phyloP scores from a whole-genome alignment of 1,140 invertebrate species.

The Lepidurus apus region DNA sequence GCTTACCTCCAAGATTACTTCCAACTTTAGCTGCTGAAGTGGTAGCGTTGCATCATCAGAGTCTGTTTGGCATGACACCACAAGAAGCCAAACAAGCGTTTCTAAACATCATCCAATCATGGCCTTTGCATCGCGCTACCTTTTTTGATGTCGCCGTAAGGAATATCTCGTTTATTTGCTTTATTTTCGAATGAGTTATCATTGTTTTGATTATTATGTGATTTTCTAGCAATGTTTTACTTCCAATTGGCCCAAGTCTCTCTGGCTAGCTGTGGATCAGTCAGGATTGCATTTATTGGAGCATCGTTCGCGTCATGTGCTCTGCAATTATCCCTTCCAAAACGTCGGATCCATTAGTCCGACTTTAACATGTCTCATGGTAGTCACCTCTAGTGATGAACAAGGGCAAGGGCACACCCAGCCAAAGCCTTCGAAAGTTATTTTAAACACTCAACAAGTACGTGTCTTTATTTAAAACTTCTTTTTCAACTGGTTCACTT shows the following conservation, averaged over 20 bases:
- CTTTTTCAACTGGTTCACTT: neutral
- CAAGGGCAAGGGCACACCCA: constrained; percentile 19
- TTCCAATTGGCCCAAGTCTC: constrained; percentile 74
- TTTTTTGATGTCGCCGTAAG: constrained; percentile 88
- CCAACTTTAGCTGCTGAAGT: constrained; percentile 66
- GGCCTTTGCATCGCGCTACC: constrained; percentile 85
- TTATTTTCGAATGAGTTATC: neutral
- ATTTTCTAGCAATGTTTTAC: constrained; percentile 81
- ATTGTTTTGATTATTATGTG: constrained; percentile 29
- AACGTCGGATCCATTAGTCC: constrained; percentile 82
- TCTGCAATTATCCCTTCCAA: constrained; percentile 83
- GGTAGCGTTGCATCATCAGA: constrained; percentile 79
- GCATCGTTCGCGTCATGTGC: constrained; percentile 74
- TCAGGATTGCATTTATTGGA: constrained; percentile 85
- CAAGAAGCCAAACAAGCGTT: constrained; percentile 85
- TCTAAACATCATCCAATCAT: constrained; percentile 86
- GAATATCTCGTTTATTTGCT: constrained; percentile 33
- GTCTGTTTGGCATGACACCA: constrained; percentile 73
- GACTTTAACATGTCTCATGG: constrained; percentile 80
- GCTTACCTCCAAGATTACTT: constrained; percentile 72
- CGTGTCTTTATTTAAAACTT: constrained; percentile 30
- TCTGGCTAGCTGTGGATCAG: constrained; percentile 90
- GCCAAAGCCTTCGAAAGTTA: constrained; percentile 80
- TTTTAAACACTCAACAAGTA: constrained; percentile 78
- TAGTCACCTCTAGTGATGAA: constrained; percentile 70